Conservation (phyloP, 2,797 vertebrate genomes). For the Periparus ater region DNA sequence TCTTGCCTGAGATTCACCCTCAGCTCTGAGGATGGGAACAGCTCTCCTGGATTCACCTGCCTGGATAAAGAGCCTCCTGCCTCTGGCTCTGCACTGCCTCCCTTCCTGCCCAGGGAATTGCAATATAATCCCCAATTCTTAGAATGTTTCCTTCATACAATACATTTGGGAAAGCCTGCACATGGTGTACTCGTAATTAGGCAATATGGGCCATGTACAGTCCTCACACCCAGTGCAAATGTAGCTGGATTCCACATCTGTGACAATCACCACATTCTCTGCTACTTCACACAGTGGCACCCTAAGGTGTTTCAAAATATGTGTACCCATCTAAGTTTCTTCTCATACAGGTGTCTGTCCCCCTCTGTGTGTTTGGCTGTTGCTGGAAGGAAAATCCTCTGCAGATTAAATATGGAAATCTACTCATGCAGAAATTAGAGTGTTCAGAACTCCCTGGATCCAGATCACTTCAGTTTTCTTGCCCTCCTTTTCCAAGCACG, state of each 20-base stretch:
- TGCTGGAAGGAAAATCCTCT: not conserved
- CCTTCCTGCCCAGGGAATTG: not conserved
- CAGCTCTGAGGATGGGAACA: not conserved
- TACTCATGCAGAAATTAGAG: not conserved
- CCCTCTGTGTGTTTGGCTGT: not conserved
- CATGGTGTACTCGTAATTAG: too few species aligned
- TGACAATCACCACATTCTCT: not conserved
- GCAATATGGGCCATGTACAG: too few species aligned
- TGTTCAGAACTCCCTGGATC: not conserved
- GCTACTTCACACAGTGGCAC: not conserved
- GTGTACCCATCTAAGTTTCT: not conserved
- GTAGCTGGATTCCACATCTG: not conserved
- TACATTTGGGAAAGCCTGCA: not conserved
- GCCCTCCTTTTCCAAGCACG: not conserved
- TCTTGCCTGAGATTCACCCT: slow-evolving; percentile 26
- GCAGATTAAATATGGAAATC: not conserved
- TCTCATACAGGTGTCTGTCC: not conserved
- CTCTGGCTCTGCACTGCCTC: not conserved
- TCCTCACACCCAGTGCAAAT: fast-evolving
- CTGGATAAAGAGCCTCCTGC: not conserved
- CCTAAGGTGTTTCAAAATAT: not conserved
- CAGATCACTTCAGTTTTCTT: not conserved
- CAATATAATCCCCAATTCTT: not conserved
- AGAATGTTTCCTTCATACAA: not conserved
- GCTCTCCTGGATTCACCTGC: slow-evolving; percentile 1